Percentiles rank a stretch among this genome's conserved stretches.
Evolutionary conservation across 2,797 vertebrate species (phyloP).

Genomic region (Diplodus puntazzo): DNA sequence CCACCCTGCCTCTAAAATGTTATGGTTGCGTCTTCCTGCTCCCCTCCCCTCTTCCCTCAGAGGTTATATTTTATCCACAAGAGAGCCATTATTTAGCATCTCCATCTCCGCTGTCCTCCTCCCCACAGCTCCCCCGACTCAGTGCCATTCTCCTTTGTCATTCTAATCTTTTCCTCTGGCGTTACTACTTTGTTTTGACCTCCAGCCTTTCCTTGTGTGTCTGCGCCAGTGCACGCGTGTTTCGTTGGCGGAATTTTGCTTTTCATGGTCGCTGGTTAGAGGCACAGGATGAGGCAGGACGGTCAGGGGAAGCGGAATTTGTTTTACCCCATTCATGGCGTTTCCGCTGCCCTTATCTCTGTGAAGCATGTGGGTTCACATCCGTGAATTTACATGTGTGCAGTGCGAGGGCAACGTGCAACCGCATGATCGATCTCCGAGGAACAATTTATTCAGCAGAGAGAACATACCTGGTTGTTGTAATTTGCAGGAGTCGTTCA

Average conservation of each 20-base stretch:
- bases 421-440: background rate
- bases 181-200: conserved; percentile 75
- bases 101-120: conserved; percentile 70
- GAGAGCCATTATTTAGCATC: conserved; percentile 75
- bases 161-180: conserved; percentile 75
- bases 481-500: background rate
- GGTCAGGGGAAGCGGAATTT: conserved; percentile 11
- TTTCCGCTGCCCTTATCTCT: conserved; percentile 1
- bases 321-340: conserved; percentile 14
- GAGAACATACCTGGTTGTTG: background rate
- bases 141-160: conserved; percentile 76
- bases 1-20: conserved; percentile 49
- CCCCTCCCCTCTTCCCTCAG: conserved; percentile 30
- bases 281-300: conserved; percentile 18
- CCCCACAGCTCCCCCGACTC: conserved; percentile 54
- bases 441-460: background rate
- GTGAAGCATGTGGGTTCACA: background rate
- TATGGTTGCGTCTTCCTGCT: conserved; percentile 45
- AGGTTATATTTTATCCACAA: conserved; percentile 74
- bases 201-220: conserved; percentile 37
- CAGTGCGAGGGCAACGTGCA: background rate
- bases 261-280: conserved; percentile 37
- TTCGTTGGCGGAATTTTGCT: conserved; percentile 23
- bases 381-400: background rate
- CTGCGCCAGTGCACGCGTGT: conserved; percentile 8